Conservation (phyloP, 2,888 invertebrate species). For the Muschampia plurimacula region DNA sequence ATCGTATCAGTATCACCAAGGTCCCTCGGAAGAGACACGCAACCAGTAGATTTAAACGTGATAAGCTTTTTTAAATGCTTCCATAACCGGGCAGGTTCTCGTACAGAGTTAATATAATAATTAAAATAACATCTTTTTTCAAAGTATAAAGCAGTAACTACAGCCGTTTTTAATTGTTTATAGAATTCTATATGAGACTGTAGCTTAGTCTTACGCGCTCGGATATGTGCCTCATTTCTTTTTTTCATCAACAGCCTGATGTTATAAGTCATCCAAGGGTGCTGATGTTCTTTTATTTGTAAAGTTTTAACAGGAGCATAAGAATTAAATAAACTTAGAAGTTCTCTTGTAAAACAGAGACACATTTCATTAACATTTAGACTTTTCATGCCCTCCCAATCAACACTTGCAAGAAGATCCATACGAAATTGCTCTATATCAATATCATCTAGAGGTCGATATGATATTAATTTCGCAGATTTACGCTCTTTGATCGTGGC, state of each 20-base stretch:
- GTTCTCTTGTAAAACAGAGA: background rate
- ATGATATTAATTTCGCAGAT: background rate
- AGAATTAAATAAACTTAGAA: background rate
- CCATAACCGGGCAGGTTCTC: background rate
- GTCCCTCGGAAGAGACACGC: background rate
- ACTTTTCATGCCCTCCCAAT: background rate
- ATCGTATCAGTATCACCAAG: background rate
- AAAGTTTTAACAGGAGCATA: background rate
- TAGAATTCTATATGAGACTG: background rate
- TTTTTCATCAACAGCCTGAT: background rate
- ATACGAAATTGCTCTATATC: background rate
- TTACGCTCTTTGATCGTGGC: background rate
- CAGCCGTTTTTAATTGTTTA: background rate
- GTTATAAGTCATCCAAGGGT: background rate
- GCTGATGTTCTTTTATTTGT: background rate
- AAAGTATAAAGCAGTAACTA: background rate
- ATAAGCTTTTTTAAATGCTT: background rate
- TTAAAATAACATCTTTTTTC: background rate
- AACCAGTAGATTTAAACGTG: slow-evolving; percentile 51
- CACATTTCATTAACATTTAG: background rate
- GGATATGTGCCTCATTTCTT: background rate
- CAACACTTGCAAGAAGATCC: background rate
- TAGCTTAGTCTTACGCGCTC: background rate
- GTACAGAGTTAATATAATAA: background rate
- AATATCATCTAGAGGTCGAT: slow-evolving; percentile 9